phyloP scores from a whole-genome alignment of 1,140 invertebrate species.

The Atta cephalotes region DNA sequence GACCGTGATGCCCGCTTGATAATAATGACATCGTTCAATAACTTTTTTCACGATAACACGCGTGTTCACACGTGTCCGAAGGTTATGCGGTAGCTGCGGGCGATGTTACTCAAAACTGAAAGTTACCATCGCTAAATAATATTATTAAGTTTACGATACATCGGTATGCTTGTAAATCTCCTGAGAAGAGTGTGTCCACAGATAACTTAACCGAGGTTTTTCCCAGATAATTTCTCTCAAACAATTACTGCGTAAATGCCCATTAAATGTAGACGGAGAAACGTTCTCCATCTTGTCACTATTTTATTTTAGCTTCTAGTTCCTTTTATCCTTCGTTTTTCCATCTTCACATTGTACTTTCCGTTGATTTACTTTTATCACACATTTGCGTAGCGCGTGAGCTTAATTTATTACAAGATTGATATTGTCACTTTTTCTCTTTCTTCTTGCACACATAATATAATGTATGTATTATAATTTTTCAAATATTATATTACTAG shows the following conservation, averaged over 20 bases:
- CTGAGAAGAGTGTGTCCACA: neutral
- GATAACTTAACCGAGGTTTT: neutral
- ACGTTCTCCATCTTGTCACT: neutral
- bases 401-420: neutral
- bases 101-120: slow-evolving; percentile 59
- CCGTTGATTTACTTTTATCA: slow-evolving; percentile 1
- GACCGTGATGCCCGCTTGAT: neutral
- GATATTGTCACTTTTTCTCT: neutral
- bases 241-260: neutral
- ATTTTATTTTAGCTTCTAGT: neutral
- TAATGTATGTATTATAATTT: neutral
- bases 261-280: neutral
- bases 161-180: neutral
- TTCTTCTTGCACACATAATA: neutral
- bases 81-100: slow-evolving; percentile 10
- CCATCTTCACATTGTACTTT: slow-evolving; percentile 10
- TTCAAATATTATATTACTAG: neutral
- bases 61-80: slow-evolving; percentile 30
- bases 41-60: neutral
- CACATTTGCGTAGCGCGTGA: slow-evolving; percentile 1
- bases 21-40: slow-evolving; percentile 5
- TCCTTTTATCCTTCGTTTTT: neutral
- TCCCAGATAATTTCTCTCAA: slow-evolving; percentile 29
- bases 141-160: slow-evolving; percentile 50
- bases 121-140: slow-evolving; percentile 57